Evolutionary conservation across 1,140 invertebrate genomes (phyloP), one percentile per base, ranked within the genome.

Genomic region (Pogonomyrmex barbatus): DNA sequence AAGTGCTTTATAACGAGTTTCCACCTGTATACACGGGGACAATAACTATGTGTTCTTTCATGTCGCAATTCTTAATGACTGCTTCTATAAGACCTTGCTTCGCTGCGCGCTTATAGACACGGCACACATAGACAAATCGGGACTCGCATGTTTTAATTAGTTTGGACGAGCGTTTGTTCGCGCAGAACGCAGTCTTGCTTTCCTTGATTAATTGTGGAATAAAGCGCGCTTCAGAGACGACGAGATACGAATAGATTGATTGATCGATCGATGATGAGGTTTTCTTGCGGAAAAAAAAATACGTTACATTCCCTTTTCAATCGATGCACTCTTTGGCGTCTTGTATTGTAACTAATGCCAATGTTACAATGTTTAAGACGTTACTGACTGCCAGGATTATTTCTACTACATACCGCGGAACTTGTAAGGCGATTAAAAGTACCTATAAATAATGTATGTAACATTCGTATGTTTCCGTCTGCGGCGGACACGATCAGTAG

Each of bases 1-100:
- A 83, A 83, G 79, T 62, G 68, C 79, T 75, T 83, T 73, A 79
- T 85, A 68, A 85, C 60, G 87, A 86, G 85, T 82, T 88, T 60
- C 67, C 68, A 86, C 47, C 76, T 86, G 65, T 86, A 30, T 54
- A 52, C 82, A 54, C 36, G 73, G 39, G 73, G 73, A 85, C 82
- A 85, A 85, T 85, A 85, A 85, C 73, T 52, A 65, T 63, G 36
- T n/a, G 60, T 67, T 85, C 60, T 45, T 65, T 63, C 36, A 78
- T 78, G 62, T 85, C 30, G 70, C 75, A 85, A 85, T 85, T 85
- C 73, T 78, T 85, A 85, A 85, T 85, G 73, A 85, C 24, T 14
- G 58, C 77, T 56, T 33, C 36, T 76, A 24, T 24, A 60, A 65
- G 54, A 83, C 67, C 87, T 33, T 24, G 54, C 52, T 67, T 54